Evolutionary conservation across 2,113 vertebrate genomes (phyloP).

Genomic region (Acrocephalus kingi): DNA sequence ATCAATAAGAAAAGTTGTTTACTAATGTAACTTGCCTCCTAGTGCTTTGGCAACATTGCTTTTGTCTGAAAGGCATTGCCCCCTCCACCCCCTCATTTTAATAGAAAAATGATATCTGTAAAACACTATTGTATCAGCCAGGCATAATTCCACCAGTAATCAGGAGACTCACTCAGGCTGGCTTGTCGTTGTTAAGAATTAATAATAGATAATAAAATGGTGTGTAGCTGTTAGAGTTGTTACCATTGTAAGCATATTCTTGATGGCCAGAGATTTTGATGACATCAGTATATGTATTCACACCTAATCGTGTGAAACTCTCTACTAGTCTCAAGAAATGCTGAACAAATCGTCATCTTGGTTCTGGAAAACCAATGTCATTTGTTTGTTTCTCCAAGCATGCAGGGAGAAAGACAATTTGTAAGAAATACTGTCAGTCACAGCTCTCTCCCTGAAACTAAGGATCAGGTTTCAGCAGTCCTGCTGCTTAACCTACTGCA

Average conservation of each 20-base stretch:
- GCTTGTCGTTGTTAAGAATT: neutral
- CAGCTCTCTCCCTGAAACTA: neutral
- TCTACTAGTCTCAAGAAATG: neutral
- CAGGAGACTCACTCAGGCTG: neutral
- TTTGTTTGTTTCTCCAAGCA: neutral
- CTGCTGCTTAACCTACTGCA: neutral
- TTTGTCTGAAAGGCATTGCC: neutral
- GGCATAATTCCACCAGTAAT: neutral
- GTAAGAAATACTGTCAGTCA: neutral
- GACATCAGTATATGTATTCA: neutral
- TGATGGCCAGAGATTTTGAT: neutral
- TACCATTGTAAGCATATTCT: neutral
- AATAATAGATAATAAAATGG: neutral
- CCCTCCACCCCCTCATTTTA: neutral
- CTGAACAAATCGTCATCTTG: neutral
- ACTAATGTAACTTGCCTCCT: neutral
- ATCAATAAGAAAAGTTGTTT: neutral
- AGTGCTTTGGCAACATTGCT: neutral
- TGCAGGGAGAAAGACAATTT: neutral
- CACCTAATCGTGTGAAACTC: neutral
- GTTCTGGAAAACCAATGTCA: accelerated
- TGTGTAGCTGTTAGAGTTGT: neutral
- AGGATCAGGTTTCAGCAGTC: neutral
- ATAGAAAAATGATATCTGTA: neutral
- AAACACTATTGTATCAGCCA: neutral